A percentile compares a stretch with the other conserved stretches of the same genome.
These are phyloP conservation scores for Neotoma lepida DNA, from an alignment of 2,113 vertebrate species.

Conservation along the genomic window DNA sequence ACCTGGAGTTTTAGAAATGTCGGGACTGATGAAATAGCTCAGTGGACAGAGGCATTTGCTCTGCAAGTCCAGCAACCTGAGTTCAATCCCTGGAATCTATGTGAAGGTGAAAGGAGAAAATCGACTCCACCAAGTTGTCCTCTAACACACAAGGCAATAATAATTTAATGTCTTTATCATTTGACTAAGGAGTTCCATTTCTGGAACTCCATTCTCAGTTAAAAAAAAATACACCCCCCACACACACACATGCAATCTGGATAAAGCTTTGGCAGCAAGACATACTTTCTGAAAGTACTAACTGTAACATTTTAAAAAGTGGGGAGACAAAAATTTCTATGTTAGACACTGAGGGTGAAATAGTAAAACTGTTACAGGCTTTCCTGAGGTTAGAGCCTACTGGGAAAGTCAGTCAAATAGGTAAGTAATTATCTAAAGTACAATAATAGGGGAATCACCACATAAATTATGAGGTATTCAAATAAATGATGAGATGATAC, in stretches of 20 bases:
- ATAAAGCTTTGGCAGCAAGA: slow-evolving; percentile 58
- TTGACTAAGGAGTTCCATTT: slow-evolving; percentile 52
- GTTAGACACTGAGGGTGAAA: slow-evolving; percentile 45
- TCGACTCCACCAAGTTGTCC: not conserved
- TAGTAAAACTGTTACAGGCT: slow-evolving; percentile 33
- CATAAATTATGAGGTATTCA: slow-evolving; percentile 65
- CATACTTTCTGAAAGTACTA: slow-evolving; percentile 37
- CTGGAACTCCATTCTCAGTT: slow-evolving; percentile 18
- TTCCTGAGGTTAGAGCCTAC: slow-evolving; percentile 46
- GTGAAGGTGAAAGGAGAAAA: not conserved
- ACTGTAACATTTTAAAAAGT: slow-evolving; percentile 50
- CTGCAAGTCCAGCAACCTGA: not conserved
- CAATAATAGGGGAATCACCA: slow-evolving; percentile 63
- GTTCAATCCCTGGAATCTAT: not conserved
- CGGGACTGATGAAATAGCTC: not conserved
- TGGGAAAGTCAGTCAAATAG: slow-evolving; percentile 63
- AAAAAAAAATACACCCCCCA: slow-evolving; percentile 13
- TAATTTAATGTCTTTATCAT: not conserved
- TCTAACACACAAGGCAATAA: not conserved
- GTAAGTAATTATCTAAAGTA: slow-evolving; percentile 57
- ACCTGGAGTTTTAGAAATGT: slow-evolving; percentile 39
- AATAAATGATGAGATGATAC: slow-evolving; percentile 60
- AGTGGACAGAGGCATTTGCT: not conserved
- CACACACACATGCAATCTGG: not conserved
- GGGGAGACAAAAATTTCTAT: not conserved